Percentiles rank a stretch among this genome's conserved stretches.
Evolutionary conservation across 2,113 vertebrate genomes (phyloP).

Genomic region (Pristiophorus japonicus): DNA sequence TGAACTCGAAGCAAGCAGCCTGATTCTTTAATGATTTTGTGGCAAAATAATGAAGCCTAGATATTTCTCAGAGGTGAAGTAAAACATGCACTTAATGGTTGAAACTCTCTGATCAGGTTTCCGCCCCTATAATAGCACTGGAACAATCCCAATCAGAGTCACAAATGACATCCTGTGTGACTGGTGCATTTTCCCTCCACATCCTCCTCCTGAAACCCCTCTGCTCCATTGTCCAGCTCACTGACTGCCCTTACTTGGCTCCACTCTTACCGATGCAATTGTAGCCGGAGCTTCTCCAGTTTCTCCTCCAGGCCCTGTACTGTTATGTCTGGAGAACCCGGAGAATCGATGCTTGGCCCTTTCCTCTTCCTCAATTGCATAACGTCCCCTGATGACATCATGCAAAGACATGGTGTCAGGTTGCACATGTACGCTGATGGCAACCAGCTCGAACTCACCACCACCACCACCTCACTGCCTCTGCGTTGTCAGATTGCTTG

Average conservation of each 20-base stretch:
- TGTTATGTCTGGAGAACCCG: neutral
- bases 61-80: neutral
- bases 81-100: neutral
- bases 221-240: neutral
- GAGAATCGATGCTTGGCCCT: neutral
- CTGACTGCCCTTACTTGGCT: neutral
- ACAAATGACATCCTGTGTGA: neutral
- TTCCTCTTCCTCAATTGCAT: neutral
- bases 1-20: neutral
- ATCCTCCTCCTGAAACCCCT: neutral
- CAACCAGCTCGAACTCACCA: neutral
- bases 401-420: neutral
- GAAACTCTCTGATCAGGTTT: too few species aligned
- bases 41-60: neutral
- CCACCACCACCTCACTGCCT: neutral
- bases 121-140: neutral
- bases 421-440: neutral
- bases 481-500: neutral
- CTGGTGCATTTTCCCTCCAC: neutral
- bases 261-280: neutral
- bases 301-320: neutral
- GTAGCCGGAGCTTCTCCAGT: neutral
- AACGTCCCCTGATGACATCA: neutral
- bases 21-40: neutral
- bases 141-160: neutral